phyloP scores from a whole-genome alignment of 2,888 invertebrate genomes.

The Psylliodes chrysocephalus region DNA sequence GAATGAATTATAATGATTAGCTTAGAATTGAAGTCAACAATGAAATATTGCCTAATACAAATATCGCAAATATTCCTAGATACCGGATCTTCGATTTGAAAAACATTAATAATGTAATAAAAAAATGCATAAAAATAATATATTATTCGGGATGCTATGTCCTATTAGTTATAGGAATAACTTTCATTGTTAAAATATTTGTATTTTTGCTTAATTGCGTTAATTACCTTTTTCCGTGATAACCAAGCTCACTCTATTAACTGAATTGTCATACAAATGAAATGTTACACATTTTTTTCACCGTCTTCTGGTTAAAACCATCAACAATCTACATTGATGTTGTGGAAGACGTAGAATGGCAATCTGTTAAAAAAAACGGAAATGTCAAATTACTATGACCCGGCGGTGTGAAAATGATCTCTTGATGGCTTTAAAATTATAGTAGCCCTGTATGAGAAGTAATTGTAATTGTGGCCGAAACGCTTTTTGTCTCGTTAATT shows the following conservation, averaged over 20 bases:
- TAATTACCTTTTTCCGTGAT: constrained; percentile 4
- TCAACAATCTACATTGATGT: constrained; percentile 22
- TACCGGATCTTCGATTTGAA: too few species aligned
- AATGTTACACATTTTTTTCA: constrained; percentile 9
- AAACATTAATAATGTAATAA: too few species aligned
- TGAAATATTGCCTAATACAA: too few species aligned
- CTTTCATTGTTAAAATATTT: too few species aligned
- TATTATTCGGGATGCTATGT: too few species aligned
- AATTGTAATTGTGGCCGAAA: constrained; percentile 40
- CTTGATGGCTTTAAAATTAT: constrained; percentile 64
- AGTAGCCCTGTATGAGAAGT: constrained; percentile 37
- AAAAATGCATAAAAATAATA: too few species aligned
- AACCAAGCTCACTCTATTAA: background rate
- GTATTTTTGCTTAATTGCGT: background rate
- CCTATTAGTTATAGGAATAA: too few species aligned
- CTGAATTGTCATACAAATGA: constrained; percentile 11
- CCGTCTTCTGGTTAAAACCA: constrained; percentile 3
- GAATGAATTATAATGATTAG: too few species aligned
- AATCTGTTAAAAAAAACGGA: constrained; percentile 63
- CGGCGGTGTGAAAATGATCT: constrained; percentile 63
- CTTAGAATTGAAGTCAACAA: too few species aligned
- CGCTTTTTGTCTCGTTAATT: constrained; percentile 32
- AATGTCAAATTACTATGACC: constrained; percentile 62
- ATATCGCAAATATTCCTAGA: too few species aligned
- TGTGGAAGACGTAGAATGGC: constrained; percentile 50